Base-by-base conservation (phyloP, 2,797 vertebrate species). In the Lepilemur ruficaudatus region DNA sequence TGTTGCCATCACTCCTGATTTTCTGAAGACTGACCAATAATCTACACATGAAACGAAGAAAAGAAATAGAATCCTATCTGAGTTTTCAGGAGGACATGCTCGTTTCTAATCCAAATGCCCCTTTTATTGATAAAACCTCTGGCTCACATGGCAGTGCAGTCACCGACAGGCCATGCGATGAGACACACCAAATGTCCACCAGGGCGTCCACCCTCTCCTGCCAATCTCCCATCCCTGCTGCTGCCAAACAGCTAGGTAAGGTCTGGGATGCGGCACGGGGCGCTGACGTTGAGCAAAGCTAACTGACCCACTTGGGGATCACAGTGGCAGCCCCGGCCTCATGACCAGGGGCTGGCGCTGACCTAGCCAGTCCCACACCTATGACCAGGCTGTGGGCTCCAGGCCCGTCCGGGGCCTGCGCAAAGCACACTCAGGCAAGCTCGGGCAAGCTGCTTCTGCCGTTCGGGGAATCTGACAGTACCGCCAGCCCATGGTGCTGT, bases 401-500 rank as follows among this genome's bases (percentile, higher is more conserved):
- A 22, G 46, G 86, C 35, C 43, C 32, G 1, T 0, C n/a, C 0
- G 3, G 41, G n/a, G 4, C 9, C 38, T 28, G 5, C 7, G 46
- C 17, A 12, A 25, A 28, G 79, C 79, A 17, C 0, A 1, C 43
- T 28, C 61, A 23, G 72, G 35, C 28, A 87, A 28, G 48, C 90
- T 81, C 52, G 2, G 67, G 57, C 38, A 13, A 41, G 75, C 0
- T 0, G 50, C 17, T 55, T 30, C 65, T 10, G 61, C 18, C 5
- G n/a, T 18, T 48, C 25, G 18, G 32, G 81, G 55, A 59, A 43
- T 46, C 46, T 32, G 41, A 72, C 23, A 1, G 28, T 8, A 1
- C 10, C 6, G 2, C 17, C 22, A 46, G 55, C 79, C 72, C 18
- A 0, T 0, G 0, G 61, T 0, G 23, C 83, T 32, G 10, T 69